Evolutionary conservation across 2,888 invertebrate genomes (phyloP).

Genomic region (Papilio demoleus): DNA sequence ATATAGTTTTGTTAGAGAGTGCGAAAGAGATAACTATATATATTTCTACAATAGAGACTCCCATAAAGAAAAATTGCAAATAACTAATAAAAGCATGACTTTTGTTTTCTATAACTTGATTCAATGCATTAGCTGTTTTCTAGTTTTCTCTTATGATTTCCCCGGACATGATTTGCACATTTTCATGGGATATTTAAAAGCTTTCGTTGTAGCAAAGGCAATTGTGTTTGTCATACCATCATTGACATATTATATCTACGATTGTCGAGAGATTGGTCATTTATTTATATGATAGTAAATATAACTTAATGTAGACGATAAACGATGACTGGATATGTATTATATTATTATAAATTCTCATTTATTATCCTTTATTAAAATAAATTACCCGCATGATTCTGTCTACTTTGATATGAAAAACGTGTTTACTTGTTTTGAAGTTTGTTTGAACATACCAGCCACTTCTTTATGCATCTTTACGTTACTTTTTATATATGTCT

Average conservation of each 20-base stretch:
- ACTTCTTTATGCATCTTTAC: no score
- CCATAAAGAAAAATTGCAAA: not conserved
- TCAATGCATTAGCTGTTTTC: not conserved
- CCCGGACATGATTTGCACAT: not conserved
- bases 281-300: no score
- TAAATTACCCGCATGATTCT: no score
- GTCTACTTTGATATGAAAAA: no score
- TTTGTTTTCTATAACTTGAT: not conserved
- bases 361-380: no score
- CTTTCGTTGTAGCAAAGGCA: not conserved
- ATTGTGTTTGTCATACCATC: not conserved
- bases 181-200: slow-evolving; percentile 7
- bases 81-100: not conserved
- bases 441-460: no score
- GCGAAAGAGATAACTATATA: not conserved
- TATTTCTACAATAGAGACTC: not conserved
- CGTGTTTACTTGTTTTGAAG: no score
- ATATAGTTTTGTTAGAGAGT: not conserved
- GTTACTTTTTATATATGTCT: no score
- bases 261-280: no score
- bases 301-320: no score
- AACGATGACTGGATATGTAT: no score
- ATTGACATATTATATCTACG: not conserved
- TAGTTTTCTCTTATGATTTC: slow-evolving; percentile 8
- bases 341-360: no score